Conservation (phyloP, 1,140 invertebrate genomes). For the Colletes latitarsis region DNA sequence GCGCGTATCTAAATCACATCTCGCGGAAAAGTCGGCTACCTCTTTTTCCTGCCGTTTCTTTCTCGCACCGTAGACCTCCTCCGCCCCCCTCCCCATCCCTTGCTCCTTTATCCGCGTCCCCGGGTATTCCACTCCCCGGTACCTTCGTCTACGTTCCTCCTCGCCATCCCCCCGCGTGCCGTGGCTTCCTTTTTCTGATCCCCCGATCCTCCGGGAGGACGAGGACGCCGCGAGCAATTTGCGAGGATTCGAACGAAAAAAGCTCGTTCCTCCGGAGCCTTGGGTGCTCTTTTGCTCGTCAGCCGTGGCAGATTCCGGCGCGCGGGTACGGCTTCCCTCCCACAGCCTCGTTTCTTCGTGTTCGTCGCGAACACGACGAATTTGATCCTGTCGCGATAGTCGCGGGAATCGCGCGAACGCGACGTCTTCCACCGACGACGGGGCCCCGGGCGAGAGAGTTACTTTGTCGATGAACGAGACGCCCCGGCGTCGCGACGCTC, state of each 20-base stretch:
- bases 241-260: conserved; percentile 50
- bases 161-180: background rate
- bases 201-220: conserved; percentile 19
- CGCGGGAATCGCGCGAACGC: conserved; percentile 8
- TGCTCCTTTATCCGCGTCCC: background rate
- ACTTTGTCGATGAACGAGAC: background rate
- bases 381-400: conserved; percentile 30
- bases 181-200: conserved; percentile 25
- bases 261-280: conserved; percentile 28
- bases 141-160: background rate
- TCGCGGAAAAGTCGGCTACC: conserved; percentile 42
- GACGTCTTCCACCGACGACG: no score
- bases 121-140: background rate
- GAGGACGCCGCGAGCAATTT: conserved; percentile 48
- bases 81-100: background rate
- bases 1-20: conserved; percentile 54
- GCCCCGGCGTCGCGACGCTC: no score
- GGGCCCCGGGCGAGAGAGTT: background rate
- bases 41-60: conserved; percentile 40
- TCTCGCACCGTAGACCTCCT: background rate
- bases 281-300: conserved; percentile 42
- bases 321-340: background rate
- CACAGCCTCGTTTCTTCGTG: conserved; percentile 4
- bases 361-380: conserved; percentile 9
- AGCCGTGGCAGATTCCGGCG: conserved; percentile 32